A percentile compares a stretch with the other conserved stretches of the same genome.
phyloP scores from a whole-genome alignment of 1,140 invertebrate species.

The Drosophila pseudoobscura region DNA sequence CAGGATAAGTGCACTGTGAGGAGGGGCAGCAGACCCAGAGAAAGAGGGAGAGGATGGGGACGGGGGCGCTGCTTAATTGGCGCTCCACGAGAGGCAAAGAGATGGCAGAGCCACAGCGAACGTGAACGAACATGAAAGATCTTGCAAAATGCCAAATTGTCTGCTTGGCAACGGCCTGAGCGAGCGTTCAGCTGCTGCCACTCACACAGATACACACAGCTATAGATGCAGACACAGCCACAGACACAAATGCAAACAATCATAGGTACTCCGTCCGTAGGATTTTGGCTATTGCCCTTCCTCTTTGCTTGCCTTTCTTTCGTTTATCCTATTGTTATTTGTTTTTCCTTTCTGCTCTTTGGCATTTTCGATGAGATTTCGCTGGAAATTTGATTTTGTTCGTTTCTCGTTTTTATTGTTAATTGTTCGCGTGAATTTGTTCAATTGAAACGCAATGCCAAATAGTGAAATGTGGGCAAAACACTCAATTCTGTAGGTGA shows the following conservation, averaged over 20 bases:
- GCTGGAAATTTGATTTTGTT: slow-evolving; percentile 64
- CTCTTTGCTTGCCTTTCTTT: slow-evolving; percentile 3
- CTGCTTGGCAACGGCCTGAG: slow-evolving; percentile 20
- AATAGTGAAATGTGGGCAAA: slow-evolving; percentile 81
- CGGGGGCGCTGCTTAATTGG: slow-evolving; percentile 59
- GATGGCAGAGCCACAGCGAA: not conserved
- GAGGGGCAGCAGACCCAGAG: not conserved
- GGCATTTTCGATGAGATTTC: slow-evolving; percentile 46
- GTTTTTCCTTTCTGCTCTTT: slow-evolving; percentile 23
- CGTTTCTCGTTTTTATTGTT: slow-evolving; percentile 64
- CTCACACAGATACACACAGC: slow-evolving; percentile 3
- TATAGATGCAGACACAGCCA: not conserved
- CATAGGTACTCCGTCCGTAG: slow-evolving; percentile 15
- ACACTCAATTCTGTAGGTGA: slow-evolving; percentile 59
- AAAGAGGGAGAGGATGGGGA: not conserved
- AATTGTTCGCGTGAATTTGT: slow-evolving; percentile 82
- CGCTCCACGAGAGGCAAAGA: slow-evolving; percentile 30
- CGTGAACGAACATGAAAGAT: slow-evolving; percentile 18
- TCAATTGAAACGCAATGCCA: slow-evolving; percentile 79
- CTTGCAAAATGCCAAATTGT: slow-evolving; percentile 60
- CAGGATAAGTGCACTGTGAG: slow-evolving; percentile 43
- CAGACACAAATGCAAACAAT: slow-evolving; percentile 11
- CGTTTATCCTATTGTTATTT: slow-evolving; percentile 47
- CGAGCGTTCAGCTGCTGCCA: slow-evolving; percentile 8
- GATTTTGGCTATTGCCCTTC: slow-evolving; percentile 13